A percentile compares a stretch with the other conserved stretches of the same genome.
phyloP scores from a whole-genome alignment of 2,888 invertebrate genomes.

The Chalcis sispes region DNA sequence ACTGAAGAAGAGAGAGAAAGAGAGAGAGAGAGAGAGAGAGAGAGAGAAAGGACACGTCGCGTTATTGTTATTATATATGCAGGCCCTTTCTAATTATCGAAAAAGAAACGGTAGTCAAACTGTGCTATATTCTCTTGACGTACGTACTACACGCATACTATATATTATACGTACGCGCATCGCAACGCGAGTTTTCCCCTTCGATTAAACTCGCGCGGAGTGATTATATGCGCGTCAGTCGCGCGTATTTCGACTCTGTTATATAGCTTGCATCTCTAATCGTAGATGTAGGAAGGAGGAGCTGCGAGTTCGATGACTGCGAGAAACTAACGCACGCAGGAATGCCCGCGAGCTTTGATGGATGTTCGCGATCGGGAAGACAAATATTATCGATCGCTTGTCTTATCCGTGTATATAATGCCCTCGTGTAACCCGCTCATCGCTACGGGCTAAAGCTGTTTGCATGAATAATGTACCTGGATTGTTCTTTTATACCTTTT shows the following conservation, averaged over 20 bases:
- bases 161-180: no score
- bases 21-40: background rate
- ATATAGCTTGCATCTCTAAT: no score
- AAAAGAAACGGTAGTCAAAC: constrained; percentile 51
- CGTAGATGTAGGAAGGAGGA: background rate
- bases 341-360: constrained; percentile 28
- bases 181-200: no score
- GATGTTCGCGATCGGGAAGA: constrained; percentile 29
- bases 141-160: no score
- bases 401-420: background rate
- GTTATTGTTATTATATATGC: no score
- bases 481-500: background rate
- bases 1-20: background rate
- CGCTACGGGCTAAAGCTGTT: background rate
- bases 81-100: constrained; percentile 72
- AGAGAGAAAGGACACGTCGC: background rate
- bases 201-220: no score
- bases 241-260: background rate
- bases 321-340: background rate
- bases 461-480: background rate
- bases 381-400: constrained; percentile 32
- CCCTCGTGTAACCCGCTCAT: background rate
- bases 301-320: constrained; percentile 58
- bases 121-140: no score
- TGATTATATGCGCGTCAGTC: background rate